These are phyloP conservation scores for Serinus canaria DNA, from an alignment of 2,113 vertebrate species.

Conservation along the genomic window DNA sequence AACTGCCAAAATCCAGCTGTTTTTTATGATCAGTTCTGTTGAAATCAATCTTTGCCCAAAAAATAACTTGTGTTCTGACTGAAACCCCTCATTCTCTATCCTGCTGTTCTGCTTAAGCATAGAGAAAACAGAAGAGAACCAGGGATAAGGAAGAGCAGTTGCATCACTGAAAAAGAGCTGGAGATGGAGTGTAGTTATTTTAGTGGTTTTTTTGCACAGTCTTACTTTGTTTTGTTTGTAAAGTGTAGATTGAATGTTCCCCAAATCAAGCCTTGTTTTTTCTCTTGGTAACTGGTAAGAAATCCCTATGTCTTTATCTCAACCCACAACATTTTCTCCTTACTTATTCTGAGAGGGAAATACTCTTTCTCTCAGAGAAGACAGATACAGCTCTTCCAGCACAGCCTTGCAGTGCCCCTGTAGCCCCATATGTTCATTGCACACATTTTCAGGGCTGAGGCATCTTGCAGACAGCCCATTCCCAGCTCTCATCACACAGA, in stretches of 20 bases:
- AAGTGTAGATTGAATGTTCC: not conserved
- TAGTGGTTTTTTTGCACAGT: not conserved
- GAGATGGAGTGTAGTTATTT: not conserved
- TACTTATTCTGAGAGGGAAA: not conserved
- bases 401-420: not conserved
- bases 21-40: not conserved
- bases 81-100: not conserved
- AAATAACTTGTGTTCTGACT: not conserved
- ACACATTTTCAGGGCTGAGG: not conserved
- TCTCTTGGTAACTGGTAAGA: not conserved
- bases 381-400: not conserved
- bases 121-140: not conserved
- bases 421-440: not conserved
- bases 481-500: not conserved
- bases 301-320: not conserved
- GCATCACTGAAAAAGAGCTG: not conserved
- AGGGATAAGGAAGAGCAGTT: not conserved
- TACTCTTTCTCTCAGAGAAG: not conserved
- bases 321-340: not conserved
- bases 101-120: not conserved
- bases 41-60: rapidly evolving
- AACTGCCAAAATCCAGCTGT: not conserved
- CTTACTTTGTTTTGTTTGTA: not conserved
- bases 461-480: not conserved
- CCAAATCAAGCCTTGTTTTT: not conserved